Evolutionary conservation across 1,140 invertebrate genomes (phyloP), one percentile per base, ranked within the genome.

Genomic region (Nephila pilipes): DNA sequence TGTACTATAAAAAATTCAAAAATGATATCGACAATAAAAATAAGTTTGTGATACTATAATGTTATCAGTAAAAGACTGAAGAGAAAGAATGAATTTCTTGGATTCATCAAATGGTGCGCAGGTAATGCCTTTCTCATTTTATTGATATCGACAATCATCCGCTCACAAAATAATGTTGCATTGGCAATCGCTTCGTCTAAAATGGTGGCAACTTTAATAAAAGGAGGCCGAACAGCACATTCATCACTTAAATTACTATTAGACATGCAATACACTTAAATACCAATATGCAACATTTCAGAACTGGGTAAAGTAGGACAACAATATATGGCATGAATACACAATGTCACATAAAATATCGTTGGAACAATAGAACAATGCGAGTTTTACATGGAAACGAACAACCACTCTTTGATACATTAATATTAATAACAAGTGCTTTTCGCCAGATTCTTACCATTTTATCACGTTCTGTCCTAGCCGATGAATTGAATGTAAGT

Each of bases 121-220:
- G 95, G 95, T 55, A 95, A 96, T 75, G 95, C 94, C 60, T 95
- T 95, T 14, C 94, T 95, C 20, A 95, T 94, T 29, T 95, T 94
- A 89, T 83, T 92, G 20, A 90, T 94, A 36, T 92, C 94, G 60
- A 90, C 88, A 46, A 85, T 83, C 6, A 87, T 94, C 10, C 85
- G 94, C 93, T 90, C 93, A 79, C 16, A 94, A 46, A 92, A 94
- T 38, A 90, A 95, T 36, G 95, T 95, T 92, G 95, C 95, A 57
- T 69, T 96, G 12, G 95, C 96, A 6, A 94, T 96, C 65, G 96
- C 96, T 87, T 96, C 95, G 75, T 96, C 96, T 55, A 96, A 96
- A 89, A 96, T 97, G 81, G 96, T 96, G 38, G 96, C 96, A 54
- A 96, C 95, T 80, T 94, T 96, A 46, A 92, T 96, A 85, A 88